Percentiles rank a stretch among this genome's conserved stretches.
phyloP scores from a whole-genome alignment of 2,888 invertebrate species.

The Mycalesis mineus region DNA sequence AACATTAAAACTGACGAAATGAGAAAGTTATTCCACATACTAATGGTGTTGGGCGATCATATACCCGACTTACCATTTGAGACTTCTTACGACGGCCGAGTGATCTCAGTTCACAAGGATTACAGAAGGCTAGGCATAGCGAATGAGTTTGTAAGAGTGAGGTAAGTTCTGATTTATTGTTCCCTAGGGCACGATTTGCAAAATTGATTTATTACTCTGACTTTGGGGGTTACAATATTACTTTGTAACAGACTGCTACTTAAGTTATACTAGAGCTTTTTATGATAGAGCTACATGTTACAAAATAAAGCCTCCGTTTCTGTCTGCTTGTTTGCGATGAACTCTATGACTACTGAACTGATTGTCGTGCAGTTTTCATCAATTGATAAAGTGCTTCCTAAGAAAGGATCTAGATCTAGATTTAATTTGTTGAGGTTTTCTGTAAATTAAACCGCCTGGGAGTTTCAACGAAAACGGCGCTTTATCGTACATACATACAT shows the following conservation, averaged over 20 bases:
- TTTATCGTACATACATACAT: too few relatives aligned
- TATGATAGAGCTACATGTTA: too few relatives aligned
- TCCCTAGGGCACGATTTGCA: background rate
- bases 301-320: too few relatives aligned
- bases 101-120: slow-evolving; percentile 33
- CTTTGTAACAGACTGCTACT: background rate
- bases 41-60: slow-evolving; percentile 23
- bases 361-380: too few relatives aligned
- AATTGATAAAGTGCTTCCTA: too few relatives aligned
- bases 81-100: slow-evolving; percentile 33
- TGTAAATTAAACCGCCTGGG: too few relatives aligned
- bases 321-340: too few relatives aligned
- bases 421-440: too few relatives aligned
- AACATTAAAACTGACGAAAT: slow-evolving; percentile 37
- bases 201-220: background rate
- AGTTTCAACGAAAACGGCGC: too few relatives aligned
- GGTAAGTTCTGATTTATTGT: slow-evolving; percentile 28
- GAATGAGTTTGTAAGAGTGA: slow-evolving; percentile 33
- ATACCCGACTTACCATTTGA: slow-evolving; percentile 23
- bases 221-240: background rate
- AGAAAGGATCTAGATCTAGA: too few relatives aligned
- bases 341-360: too few relatives aligned
- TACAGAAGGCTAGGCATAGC: slow-evolving; percentile 37
- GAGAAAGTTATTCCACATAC: slow-evolving; percentile 33
- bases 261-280: too few relatives aligned